Conservation (phyloP, 2,113 vertebrate species). For the Peromyscus maniculatus region DNA sequence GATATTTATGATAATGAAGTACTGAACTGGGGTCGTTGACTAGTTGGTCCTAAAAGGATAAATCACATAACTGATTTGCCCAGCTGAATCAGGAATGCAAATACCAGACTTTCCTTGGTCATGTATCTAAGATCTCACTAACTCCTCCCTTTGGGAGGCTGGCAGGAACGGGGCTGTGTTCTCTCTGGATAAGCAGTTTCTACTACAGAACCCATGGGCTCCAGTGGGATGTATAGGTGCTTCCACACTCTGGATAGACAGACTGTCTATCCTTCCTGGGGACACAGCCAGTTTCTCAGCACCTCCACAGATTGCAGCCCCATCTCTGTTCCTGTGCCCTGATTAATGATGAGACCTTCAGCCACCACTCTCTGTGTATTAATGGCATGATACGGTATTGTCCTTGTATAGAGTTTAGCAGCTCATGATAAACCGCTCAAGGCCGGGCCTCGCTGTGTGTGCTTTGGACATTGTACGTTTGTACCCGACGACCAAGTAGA, state of each 20-base stretch:
- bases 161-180: neutral
- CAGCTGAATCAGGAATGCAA: slow-evolving; percentile 71
- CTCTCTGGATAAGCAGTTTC: slow-evolving; percentile 60
- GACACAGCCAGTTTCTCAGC: slow-evolving; percentile 48
- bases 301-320: slow-evolving; percentile 64
- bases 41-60: slow-evolving; percentile 45
- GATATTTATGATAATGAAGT: slow-evolving; percentile 76
- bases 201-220: slow-evolving; percentile 53
- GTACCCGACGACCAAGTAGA: slow-evolving; percentile 88
- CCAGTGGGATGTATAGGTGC: slow-evolving; percentile 63
- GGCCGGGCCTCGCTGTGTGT: slow-evolving; percentile 86
- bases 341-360: slow-evolving; percentile 54
- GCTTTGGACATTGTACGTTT: slow-evolving; percentile 87
- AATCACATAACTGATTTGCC: neutral
- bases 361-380: slow-evolving; percentile 83
- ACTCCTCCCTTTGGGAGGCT: neutral
- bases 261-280: slow-evolving; percentile 55
- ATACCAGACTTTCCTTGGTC: slow-evolving; percentile 55
- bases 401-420: slow-evolving; percentile 87
- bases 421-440: slow-evolving; percentile 82
- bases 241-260: slow-evolving; percentile 10
- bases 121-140: slow-evolving; percentile 30
- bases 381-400: slow-evolving; percentile 86
- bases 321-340: slow-evolving; percentile 55
- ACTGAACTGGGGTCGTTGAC: slow-evolving; percentile 57